Percentiles rank a stretch among this genome's conserved stretches.
phyloP scores from a whole-genome alignment of 2,113 vertebrate genomes.

The Oostethus manadensis region DNA sequence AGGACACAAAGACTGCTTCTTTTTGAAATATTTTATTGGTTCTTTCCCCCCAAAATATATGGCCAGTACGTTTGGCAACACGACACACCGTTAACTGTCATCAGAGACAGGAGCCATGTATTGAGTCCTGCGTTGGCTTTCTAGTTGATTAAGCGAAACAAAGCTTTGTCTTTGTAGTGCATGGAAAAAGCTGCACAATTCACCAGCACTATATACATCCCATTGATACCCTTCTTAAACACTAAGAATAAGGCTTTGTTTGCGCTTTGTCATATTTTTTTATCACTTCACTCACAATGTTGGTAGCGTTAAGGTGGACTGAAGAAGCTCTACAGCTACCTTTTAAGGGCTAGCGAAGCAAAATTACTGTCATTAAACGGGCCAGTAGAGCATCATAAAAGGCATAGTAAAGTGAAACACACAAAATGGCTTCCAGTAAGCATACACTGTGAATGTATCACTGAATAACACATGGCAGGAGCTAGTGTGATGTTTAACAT shows the following conservation, averaged over 20 bases:
- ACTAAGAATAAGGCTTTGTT: constrained; percentile 53
- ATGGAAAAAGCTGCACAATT: constrained; percentile 49
- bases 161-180: constrained; percentile 34
- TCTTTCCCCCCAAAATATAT: constrained; percentile 36
- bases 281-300: constrained; percentile 44
- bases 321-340: constrained; percentile 39
- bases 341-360: constrained; percentile 65
- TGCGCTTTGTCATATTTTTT: constrained; percentile 39
- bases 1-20: neutral
- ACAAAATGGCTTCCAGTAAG: constrained; percentile 37
- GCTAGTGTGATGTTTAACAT: constrained; percentile 58
- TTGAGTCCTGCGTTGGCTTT: constrained; percentile 49
- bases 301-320: constrained; percentile 31
- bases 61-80: constrained; percentile 42
- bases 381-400: constrained; percentile 33
- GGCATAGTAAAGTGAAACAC: constrained; percentile 40
- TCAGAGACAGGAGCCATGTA: constrained; percentile 52
- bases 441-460: constrained; percentile 30
- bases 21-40: constrained; percentile 44
- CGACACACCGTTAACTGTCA: constrained; percentile 46
- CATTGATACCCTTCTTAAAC: constrained; percentile 37
- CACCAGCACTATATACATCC: constrained; percentile 58
- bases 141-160: constrained; percentile 48
- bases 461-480: constrained; percentile 34
- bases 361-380: constrained; percentile 35